Evolutionary conservation across 2,113 vertebrate species (phyloP), one percentile per base, ranked within the genome.

Genomic region (Empidonax alnorum): DNA sequence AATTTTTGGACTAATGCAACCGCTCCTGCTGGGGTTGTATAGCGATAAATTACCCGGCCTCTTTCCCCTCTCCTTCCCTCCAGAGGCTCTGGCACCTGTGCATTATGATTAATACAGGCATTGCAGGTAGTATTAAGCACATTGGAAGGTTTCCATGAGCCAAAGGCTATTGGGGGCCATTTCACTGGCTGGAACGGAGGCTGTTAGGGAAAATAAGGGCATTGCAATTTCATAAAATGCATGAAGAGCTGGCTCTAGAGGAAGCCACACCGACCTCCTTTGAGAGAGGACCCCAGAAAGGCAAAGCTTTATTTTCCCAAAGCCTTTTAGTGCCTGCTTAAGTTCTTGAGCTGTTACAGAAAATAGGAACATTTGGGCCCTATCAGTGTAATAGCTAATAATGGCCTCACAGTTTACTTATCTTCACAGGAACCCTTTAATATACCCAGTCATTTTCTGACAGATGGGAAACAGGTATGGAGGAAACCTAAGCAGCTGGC

Each of bases 291-390:
- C 56, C 52, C 42, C 16, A 53, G 71, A 77, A 93, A 87, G 35
- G 66, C 37, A 56, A 46, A 27, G 44, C 68, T 88, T 77, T 80
- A 22, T 92, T 94, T 94, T 84, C 78, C 47, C 2, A 1, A 39
- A 85, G 91, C 79, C 87, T 94, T 94, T 85, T 72, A 44, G 61
- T 88, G 65, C 76, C 72, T 81, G 65, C 76, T 88, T 28, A 77
- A 87, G 93, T 93, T 86, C 93, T 77, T 59, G 90, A 77, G 78
- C 87, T 90, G 82, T 59, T 83, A 77, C 7, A 93, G 84, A 87
- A 93, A 89, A 92, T 28, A 90, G 93, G 93, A 96, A 74, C 84
- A 81, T 96, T 94, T 92, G 69, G 93, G 47, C 20, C 73, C 80
- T 81, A 63, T 74, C 76, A 87, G 89, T 55, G 68, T 92, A 94